Evolutionary conservation across 2,888 invertebrate genomes (phyloP).

Genomic region (Eulithis testata): DNA sequence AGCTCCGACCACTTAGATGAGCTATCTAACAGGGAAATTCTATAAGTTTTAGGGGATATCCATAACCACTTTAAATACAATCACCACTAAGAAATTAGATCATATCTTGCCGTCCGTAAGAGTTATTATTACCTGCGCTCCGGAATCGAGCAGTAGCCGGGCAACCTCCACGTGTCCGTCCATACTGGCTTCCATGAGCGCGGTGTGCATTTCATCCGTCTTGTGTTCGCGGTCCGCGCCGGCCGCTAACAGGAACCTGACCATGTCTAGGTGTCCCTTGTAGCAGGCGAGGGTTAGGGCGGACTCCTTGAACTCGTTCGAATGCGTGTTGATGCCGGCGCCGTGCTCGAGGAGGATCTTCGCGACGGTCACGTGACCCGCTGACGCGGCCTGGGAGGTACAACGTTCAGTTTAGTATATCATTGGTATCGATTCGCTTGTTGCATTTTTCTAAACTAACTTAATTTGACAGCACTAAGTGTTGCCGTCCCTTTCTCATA

Average conservation of each 20-base stretch:
- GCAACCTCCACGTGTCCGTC: conserved; percentile 99
- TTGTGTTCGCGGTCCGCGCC: conserved; percentile 99
- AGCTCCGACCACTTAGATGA: no score
- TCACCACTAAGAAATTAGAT: no score
- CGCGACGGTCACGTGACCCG: conserved; percentile 96
- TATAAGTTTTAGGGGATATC: no score
- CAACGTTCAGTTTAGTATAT: conserved; percentile 4
- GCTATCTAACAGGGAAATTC: no score
- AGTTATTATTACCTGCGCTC: conserved; percentile 89
- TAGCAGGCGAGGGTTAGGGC: conserved; percentile 97
- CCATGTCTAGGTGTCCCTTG: conserved; percentile 98
- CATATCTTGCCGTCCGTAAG: no score
- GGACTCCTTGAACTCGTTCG: conserved; percentile 99
- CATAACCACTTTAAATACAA: no score
- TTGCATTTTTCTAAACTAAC: no score
- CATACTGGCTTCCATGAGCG: conserved; percentile 99
- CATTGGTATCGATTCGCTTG: no score
- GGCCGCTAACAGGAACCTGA: conserved; percentile 96
- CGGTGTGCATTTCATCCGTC: conserved; percentile 99
- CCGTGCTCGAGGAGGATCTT: conserved; percentile 96
- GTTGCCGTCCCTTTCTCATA: no score
- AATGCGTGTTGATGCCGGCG: conserved; percentile 99
- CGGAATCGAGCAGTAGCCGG: conserved; percentile 95
- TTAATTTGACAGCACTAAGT: no score
- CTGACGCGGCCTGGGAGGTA: conserved; percentile 90